These are phyloP conservation scores for Mastomys coucha DNA, from an alignment of 2,113 vertebrate species.

Conservation along the genomic window DNA sequence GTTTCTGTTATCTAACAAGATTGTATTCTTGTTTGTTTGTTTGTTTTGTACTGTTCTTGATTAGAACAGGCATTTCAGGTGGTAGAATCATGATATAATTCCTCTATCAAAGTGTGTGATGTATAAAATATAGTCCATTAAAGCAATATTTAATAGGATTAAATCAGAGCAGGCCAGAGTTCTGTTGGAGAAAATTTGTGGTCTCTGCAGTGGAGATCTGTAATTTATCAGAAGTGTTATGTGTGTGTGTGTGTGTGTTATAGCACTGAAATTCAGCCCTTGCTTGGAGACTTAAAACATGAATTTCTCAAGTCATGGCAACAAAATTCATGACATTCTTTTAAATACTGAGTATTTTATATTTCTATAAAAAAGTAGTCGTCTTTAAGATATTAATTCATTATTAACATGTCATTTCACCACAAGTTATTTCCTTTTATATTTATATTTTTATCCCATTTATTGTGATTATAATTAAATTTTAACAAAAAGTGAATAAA, in stretches of 20 bases:
- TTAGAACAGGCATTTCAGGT: background rate
- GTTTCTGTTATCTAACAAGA: slow-evolving; percentile 7
- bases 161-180: slow-evolving; percentile 47
- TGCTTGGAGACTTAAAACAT: slow-evolving; percentile 48
- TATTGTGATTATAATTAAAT: slow-evolving; percentile 45
- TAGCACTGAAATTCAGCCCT: slow-evolving; percentile 29
- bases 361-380: slow-evolving; percentile 52
- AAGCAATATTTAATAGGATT: slow-evolving; percentile 62
- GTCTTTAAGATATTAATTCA: slow-evolving; percentile 37
- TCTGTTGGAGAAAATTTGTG: slow-evolving; percentile 57
- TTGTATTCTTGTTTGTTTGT: background rate
- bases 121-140: slow-evolving; percentile 43
- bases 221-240: slow-evolving; percentile 55
- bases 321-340: slow-evolving; percentile 25
- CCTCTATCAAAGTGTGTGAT: slow-evolving; percentile 3
- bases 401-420: slow-evolving; percentile 42
- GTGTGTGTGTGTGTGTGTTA: slow-evolving; percentile 35
- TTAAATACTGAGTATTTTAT: slow-evolving; percentile 35
- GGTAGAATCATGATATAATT: background rate
- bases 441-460: slow-evolving; percentile 37
- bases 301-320: slow-evolving; percentile 37
- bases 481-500: slow-evolving; percentile 51
- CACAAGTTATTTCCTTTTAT: slow-evolving; percentile 47
- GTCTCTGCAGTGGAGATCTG: slow-evolving; percentile 28
- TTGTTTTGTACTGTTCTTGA: slow-evolving; percentile 34